These are phyloP conservation scores for Graphium colonna DNA, from an alignment of 2,888 invertebrate species.

Conservation along the genomic window DNA sequence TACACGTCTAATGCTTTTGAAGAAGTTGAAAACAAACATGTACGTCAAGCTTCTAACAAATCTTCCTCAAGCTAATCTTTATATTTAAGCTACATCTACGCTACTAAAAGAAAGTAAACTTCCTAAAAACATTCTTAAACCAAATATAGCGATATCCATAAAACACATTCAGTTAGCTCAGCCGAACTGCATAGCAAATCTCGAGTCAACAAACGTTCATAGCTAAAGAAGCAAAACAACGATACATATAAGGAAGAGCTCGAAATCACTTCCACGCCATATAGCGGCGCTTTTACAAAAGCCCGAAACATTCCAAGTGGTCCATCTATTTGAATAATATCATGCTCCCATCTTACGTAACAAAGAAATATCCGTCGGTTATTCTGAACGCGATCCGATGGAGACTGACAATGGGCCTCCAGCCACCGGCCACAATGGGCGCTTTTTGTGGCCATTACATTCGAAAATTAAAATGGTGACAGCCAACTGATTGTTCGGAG, in stretches of 20 bases:
- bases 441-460: slow-evolving; percentile 9
- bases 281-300: slow-evolving; percentile 16
- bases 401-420: slow-evolving; percentile 15
- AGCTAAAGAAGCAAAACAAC: neutral
- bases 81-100: no score
- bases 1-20: no score
- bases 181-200: neutral
- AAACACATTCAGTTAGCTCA: neutral
- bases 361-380: slow-evolving; percentile 20
- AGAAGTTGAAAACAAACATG: no score
- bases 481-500: slow-evolving; percentile 5
- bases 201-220: neutral
- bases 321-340: slow-evolving; percentile 24
- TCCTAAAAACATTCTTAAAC: no score
- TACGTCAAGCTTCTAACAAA: no score
- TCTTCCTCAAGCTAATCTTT: no score
- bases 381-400: slow-evolving; percentile 10
- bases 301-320: slow-evolving; percentile 19
- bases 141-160: no score
- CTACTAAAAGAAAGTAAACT: no score
- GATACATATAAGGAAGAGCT: slow-evolving; percentile 6
- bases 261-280: slow-evolving; percentile 22
- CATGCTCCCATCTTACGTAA: slow-evolving; percentile 17
- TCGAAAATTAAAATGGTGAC: slow-evolving; percentile 15
- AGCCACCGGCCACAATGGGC: slow-evolving; percentile 12